A percentile compares a stretch with the other conserved stretches of the same genome.
These are phyloP conservation scores for Gorsachius magnificus DNA, from an alignment of 2,797 vertebrate species.

Conservation along the genomic window DNA sequence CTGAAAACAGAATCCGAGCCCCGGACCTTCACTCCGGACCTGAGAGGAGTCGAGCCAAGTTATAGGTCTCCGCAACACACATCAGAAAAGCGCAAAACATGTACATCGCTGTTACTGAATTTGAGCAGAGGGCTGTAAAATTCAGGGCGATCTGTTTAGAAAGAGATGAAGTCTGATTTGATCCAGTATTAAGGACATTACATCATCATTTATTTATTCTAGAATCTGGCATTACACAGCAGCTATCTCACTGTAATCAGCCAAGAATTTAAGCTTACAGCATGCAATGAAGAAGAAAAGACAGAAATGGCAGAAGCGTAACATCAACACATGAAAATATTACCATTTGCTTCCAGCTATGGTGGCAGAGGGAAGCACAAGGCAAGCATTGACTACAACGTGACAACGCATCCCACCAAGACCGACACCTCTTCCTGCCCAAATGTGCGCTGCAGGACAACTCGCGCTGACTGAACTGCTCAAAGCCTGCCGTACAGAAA, in stretches of 20 bases:
- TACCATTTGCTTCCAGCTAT: background rate
- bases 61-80: background rate
- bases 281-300: background rate
- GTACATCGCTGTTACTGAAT: background rate
- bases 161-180: constrained; percentile 5
- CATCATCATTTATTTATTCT: constrained; percentile 34
- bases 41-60: background rate
- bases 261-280: constrained; percentile 10
- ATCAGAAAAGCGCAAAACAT: background rate
- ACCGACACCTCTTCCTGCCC: background rate
- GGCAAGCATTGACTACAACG: background rate
- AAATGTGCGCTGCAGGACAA: background rate
- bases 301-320: background rate
- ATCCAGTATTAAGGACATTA: constrained; percentile 10
- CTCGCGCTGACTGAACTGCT: background rate
- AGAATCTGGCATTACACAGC: constrained; percentile 33
- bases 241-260: background rate
- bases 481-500: background rate
- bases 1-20: background rate
- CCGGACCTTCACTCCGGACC: background rate
- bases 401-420: background rate
- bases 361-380: background rate
- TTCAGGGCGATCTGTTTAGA: background rate
- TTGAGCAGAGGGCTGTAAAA: background rate
- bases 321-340: constrained; percentile 16